Evolutionary conservation across 2,797 vertebrate species (phyloP), one percentile per base, ranked within the genome.

Genomic region (Dromococcyx pavoninus): DNA sequence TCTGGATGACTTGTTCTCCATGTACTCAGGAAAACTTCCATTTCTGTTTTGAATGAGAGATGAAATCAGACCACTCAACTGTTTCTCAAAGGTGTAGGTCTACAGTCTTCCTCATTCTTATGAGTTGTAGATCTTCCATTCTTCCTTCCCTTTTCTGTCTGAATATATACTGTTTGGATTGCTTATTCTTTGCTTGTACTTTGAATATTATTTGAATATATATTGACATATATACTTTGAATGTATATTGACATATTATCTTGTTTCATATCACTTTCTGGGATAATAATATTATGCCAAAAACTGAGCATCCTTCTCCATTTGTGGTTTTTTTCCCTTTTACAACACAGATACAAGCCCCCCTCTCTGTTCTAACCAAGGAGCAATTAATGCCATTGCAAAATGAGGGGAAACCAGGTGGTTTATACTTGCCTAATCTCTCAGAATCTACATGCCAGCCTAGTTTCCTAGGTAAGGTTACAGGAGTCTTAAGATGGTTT

Each of bases 1-100:
- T 86, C 56, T 62, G 70, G 37, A 87, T 91, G 43, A 85, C 76
- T 95, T 88, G 88, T 88, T 78, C 91, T 94, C 73, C 72, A 54
- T 33, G 3, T 88, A 48, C 76, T 84, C 84, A 78, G 35, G 81
- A 91, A 91, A 88, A 57, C 76, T 94, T 95, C 74, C 75, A 91
- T 61, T 65, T 80, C 61, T 72, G 23, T 86, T 89, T 78, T 58
- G 43, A 92, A 86, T 51, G 51, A 93, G 74, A 92, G 65, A 85
- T 78, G 30, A 53, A 95, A 83, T 92, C 54, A 77, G 72, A 94
- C 75, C 76, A 94, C 92, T 89, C 67, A 70, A 12, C 25, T 35
- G 17, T 78, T 94, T 91, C 83, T 70, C 67, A 81, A 58, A 91
- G 51, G 41, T 44, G n/a, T 25, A 54, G 17, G 24, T 83, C 81